Base-by-base conservation (phyloP, 2,113 vertebrate genomes). In the Procavia capensis region DNA sequence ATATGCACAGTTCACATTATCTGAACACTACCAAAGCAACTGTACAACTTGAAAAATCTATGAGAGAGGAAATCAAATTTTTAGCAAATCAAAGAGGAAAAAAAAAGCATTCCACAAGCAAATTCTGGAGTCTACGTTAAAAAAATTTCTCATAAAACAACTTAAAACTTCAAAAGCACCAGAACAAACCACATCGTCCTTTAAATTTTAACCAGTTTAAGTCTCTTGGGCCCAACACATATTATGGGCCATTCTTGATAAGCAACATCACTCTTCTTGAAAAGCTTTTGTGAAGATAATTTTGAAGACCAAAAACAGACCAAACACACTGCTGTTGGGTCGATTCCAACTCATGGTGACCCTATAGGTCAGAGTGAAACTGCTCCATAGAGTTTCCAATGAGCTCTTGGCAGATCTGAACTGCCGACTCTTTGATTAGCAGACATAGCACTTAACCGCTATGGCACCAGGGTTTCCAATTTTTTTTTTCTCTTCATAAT, bases 1-100 rank as follows among this genome's bases (percentile, higher is more conserved):
- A 57, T 45, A 64, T 0, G 6, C 34, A 34, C 41, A 19, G 61
- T 70, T 87, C n/a, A 47, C 2, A 79, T 16, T 20, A 50, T 79
- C 39, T 27, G 24, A 8, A 63, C 57, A 50, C 6, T 1, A 43
- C 29, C 64, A 39, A 10, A 64, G 43, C 34, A 76, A 5, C 50
- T 39, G 2, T 6, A n/a, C 2, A n/a, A 54, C 10, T 16, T 22
- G 24, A 59, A 59, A 84, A 59, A 43, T 31, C 66, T 72, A 36
- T 1, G 31, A 66, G 17, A 63, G 29, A 39, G 14, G 57, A 88
- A 63, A 91, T 61, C 10, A 80, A 36, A 59, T 34, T 50, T 70
- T 78, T 4, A 61, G 86, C 63, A 93, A 90, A 80, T 61, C 86
- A 94, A 79, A 74, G 85, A 89, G 78, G 57, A 90, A 54, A 50